A percentile compares a stretch with the other conserved stretches of the same genome.
phyloP scores from a whole-genome alignment of 2,113 vertebrate genomes.

The Calyptommatus sinebrachiatus region DNA sequence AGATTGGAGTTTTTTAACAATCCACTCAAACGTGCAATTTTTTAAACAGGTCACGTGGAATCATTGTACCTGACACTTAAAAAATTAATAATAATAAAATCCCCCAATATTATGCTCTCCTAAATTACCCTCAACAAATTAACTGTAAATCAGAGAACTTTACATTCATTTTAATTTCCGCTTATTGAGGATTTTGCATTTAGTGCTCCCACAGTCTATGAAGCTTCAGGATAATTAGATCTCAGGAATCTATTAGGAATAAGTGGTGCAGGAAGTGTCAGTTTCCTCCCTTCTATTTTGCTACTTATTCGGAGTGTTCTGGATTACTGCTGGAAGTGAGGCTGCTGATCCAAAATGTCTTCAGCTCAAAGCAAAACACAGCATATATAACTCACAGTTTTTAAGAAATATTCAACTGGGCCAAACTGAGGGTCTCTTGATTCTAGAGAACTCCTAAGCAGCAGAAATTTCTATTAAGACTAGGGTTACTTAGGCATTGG shows the following conservation, averaged over 20 bases:
- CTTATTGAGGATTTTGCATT: background rate
- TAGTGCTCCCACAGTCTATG: background rate
- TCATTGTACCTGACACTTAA: background rate
- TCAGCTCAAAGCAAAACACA: no score
- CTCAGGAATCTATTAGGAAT: background rate
- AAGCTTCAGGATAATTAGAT: background rate
- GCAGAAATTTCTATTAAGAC: no score
- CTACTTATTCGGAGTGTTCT: background rate
- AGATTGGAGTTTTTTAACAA: background rate
- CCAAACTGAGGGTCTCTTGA: no score
- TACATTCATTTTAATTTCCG: slow-evolving; percentile 2
- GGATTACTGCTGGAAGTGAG: background rate
- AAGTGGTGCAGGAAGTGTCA: background rate
- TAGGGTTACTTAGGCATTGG: no score
- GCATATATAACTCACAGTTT: no score
- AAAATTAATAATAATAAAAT: background rate
- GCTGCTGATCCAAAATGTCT: background rate
- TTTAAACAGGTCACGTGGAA: background rate
- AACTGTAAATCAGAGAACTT: background rate
- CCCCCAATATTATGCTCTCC: background rate
- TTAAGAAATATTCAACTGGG: no score
- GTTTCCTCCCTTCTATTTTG: background rate
- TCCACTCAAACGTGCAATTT: background rate
- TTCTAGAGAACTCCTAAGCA: no score
- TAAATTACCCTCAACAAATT: slow-evolving; percentile 11